phyloP scores from a whole-genome alignment of 2,888 invertebrate species.

The Temnothorax rugatulus region DNA sequence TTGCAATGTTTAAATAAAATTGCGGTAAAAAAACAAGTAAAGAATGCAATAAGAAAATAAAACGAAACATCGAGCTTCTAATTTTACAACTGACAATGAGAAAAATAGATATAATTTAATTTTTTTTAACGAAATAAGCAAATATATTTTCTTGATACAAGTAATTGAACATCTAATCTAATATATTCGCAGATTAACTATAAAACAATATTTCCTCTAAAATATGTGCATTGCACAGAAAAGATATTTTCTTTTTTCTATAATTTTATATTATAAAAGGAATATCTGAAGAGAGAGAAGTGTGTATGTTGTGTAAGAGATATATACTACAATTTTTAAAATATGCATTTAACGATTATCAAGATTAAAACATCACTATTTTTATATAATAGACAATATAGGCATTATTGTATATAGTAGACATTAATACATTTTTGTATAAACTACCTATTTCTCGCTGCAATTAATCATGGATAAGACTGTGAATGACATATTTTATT shows the following conservation, averaged over 20 bases:
- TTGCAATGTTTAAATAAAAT: neutral
- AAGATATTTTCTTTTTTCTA: neutral
- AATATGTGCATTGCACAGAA: neutral
- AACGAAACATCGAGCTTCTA: neutral
- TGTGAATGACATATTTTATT: neutral
- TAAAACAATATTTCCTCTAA: neutral
- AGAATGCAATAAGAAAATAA: neutral
- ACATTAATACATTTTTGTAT: neutral
- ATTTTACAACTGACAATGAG: neutral
- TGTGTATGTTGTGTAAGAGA: neutral
- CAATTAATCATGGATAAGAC: neutral
- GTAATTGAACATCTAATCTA: neutral
- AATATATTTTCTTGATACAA: neutral
- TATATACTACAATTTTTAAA: neutral
- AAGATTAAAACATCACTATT: neutral
- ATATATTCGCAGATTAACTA: neutral
- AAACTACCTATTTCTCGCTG: neutral
- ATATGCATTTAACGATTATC: neutral
- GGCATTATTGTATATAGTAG: neutral
- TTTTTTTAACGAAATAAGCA: neutral
- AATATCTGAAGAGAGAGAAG: neutral
- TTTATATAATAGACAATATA: neutral
- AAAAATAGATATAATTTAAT: constrained; percentile 1
- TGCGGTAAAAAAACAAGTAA: neutral
- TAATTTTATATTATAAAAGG: neutral